These are phyloP conservation scores for Celastrina argiolus DNA, from an alignment of 2,888 invertebrate species.

Conservation along the genomic window DNA sequence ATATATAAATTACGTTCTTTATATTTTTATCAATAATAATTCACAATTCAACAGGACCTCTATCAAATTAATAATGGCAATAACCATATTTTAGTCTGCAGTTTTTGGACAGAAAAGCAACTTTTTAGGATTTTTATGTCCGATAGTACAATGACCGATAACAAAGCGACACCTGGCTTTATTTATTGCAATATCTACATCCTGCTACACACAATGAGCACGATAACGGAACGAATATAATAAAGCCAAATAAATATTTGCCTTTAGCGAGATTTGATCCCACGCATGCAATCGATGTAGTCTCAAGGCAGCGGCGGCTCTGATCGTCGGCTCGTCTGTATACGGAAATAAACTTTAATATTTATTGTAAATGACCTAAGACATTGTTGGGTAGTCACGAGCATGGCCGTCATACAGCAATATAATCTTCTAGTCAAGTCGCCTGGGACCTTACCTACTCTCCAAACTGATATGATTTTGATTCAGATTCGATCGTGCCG, in stretches of 20 bases:
- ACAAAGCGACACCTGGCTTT: neutral
- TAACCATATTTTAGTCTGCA: neutral
- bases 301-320: conserved; percentile 3
- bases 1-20: too few species aligned
- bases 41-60: neutral
- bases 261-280: conserved; percentile 17
- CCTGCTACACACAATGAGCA: conserved; percentile 5
- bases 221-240: conserved; percentile 14
- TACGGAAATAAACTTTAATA: conserved; percentile 1
- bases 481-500: too few species aligned
- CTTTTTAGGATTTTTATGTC: conserved; percentile 8
- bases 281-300: conserved; percentile 12
- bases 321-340: conserved; percentile 9
- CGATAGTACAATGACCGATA: conserved; percentile 5
- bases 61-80: neutral
- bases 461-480: too few species aligned
- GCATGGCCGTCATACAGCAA: neutral
- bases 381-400: neutral
- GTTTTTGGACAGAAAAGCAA: neutral
- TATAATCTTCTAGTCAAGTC: too few species aligned
- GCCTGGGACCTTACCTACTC: too few species aligned
- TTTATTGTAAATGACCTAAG: conserved; percentile 15
- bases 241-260: conserved; percentile 14
- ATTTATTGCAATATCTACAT: conserved; percentile 13
- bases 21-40: neutral